Percentiles rank a stretch among this genome's conserved stretches.
These are phyloP conservation scores for Drosophila sturtevanti DNA, from an alignment of 1,140 invertebrate species.

Conservation along the genomic window DNA sequence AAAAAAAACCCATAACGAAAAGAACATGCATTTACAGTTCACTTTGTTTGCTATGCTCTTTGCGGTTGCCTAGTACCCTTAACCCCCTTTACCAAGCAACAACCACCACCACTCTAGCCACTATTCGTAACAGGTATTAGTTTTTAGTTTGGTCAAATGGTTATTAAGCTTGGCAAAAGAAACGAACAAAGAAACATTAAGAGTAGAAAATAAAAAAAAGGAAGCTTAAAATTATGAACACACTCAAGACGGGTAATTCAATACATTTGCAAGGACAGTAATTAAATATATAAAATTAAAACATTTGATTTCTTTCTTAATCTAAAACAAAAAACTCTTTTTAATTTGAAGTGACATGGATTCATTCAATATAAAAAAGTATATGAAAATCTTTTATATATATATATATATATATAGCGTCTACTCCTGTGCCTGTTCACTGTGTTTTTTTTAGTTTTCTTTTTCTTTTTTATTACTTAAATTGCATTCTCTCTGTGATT, in stretches of 20 bases:
- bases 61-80: too few relatives aligned
- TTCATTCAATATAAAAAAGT: too few relatives aligned
- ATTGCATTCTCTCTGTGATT: slow-evolving; percentile 58
- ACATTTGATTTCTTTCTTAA: too few relatives aligned
- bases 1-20: neutral
- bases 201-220: neutral
- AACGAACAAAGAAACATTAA: neutral
- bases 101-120: neutral
- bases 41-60: slow-evolving; percentile 44
- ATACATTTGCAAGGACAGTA: slow-evolving; percentile 39
- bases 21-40: slow-evolving; percentile 16
- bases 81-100: too few relatives aligned
- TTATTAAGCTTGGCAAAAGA: slow-evolving; percentile 35
- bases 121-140: slow-evolving; percentile 32
- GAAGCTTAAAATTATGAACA: neutral
- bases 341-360: too few relatives aligned
- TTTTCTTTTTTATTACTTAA: slow-evolving; percentile 50
- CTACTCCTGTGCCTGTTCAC: neutral
- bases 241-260: slow-evolving; percentile 29
- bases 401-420: too few relatives aligned
- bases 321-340: too few relatives aligned
- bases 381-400: too few relatives aligned
- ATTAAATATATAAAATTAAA: too few relatives aligned
- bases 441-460: slow-evolving; percentile 9
- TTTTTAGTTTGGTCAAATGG: slow-evolving; percentile 33